Conservation (phyloP, 2,888 invertebrate genomes). For the Oxyscelio sp. region DNA sequence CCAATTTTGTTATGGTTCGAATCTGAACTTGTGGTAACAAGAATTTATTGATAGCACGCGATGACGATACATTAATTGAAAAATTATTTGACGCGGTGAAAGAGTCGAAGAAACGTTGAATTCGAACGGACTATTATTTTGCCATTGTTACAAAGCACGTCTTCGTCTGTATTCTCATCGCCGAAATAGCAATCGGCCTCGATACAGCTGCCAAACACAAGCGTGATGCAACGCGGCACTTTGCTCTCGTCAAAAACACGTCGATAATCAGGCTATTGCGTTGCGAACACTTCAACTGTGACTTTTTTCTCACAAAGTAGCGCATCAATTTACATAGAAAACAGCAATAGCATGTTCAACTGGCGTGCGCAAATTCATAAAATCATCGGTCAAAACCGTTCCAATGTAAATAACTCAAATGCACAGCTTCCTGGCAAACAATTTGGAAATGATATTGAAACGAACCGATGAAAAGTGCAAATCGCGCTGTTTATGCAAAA, state of each 20-base stretch:
- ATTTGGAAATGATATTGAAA: slow-evolving; percentile 14
- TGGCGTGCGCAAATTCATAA: slow-evolving; percentile 20
- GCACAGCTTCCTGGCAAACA: slow-evolving; percentile 48
- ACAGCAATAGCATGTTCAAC: slow-evolving; percentile 29
- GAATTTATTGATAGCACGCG: slow-evolving; percentile 18
- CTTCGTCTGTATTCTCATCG: slow-evolving; percentile 47
- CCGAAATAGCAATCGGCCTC: slow-evolving; percentile 64
- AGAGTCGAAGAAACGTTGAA: slow-evolving; percentile 60
- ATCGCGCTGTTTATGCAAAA: neutral
- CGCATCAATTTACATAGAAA: slow-evolving; percentile 66
- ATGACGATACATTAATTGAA: slow-evolving; percentile 55
- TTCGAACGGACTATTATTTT: slow-evolving; percentile 67
- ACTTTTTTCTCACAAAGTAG: slow-evolving; percentile 64
- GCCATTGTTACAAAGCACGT: slow-evolving; percentile 58
- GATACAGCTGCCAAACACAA: too few relatives aligned
- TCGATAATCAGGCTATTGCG: slow-evolving; percentile 67
- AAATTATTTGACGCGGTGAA: slow-evolving; percentile 59
- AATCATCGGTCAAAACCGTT: slow-evolving; percentile 40
- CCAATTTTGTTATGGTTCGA: too few relatives aligned
- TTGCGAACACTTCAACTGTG: slow-evolving; percentile 58
- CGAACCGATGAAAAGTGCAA: neutral
- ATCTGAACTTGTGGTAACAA: neutral
- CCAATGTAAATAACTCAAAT: slow-evolving; percentile 39
- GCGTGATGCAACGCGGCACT: slow-evolving; percentile 55
- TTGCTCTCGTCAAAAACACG: slow-evolving; percentile 63